Evolutionary conservation across 1,140 invertebrate species (phyloP).

Genomic region (Magallana ariakensis): DNA sequence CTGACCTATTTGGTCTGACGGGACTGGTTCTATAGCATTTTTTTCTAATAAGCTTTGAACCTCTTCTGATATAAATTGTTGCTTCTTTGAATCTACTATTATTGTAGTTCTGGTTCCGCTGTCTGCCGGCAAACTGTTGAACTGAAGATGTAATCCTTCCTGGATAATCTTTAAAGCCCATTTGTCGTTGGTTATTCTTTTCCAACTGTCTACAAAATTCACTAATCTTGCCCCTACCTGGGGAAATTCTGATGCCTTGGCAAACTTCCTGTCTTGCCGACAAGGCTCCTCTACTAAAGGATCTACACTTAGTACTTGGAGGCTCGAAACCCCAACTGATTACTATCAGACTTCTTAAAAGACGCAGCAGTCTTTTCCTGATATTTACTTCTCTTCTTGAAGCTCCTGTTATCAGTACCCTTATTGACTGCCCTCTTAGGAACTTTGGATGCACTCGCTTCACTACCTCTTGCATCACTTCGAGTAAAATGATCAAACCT

Average conservation of each 20-base stretch:
- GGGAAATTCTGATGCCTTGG: background rate
- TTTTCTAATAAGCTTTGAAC: conserved; percentile 10
- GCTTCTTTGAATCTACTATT: no score
- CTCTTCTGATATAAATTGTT: no score
- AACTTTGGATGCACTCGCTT: background rate
- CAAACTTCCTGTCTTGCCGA: background rate
- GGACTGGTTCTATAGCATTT: conserved; percentile 38
- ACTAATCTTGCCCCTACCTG: conserved; percentile 28
- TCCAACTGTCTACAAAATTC: conserved; percentile 17
- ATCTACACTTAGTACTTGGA: background rate
- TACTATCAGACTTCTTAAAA: background rate
- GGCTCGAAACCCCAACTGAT: background rate
- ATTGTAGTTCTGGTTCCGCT: background rate
- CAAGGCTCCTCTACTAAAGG: background rate
- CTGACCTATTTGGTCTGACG: background rate
- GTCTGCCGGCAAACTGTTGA: background rate
- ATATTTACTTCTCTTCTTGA: background rate
- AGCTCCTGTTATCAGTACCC: background rate
- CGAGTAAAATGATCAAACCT: background rate
- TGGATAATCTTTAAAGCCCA: conserved; percentile 2
- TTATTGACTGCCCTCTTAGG: background rate
- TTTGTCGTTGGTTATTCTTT: background rate
- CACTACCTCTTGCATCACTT: background rate
- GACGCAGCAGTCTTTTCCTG: background rate
- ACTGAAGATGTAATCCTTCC: conserved; percentile 18